Percentiles rank a stretch among this genome's conserved stretches.
Evolutionary conservation across 2,113 vertebrate species (phyloP).

Genomic region (Rhynchomys soricoides): DNA sequence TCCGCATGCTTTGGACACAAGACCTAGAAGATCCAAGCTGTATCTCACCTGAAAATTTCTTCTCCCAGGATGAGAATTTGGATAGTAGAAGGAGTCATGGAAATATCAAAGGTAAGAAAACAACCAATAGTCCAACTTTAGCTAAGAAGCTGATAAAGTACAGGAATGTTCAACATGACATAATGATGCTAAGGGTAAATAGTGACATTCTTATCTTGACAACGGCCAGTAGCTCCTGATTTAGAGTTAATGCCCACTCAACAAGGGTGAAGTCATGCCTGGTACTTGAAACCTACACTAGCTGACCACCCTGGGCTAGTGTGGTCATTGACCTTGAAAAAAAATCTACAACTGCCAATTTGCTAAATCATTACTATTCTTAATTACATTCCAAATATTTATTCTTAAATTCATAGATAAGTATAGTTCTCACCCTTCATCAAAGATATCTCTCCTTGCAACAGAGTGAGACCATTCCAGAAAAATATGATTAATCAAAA

Average conservation of each 20-base stretch:
- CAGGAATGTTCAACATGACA: background rate
- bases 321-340: background rate
- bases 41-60: background rate
- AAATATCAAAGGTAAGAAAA: background rate
- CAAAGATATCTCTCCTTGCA: background rate
- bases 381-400: background rate
- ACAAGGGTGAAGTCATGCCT: background rate
- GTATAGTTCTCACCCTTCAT: background rate
- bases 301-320: background rate
- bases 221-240: background rate
- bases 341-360: background rate
- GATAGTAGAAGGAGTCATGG: background rate
- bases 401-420: background rate
- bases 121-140: background rate
- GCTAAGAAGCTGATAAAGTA: background rate
- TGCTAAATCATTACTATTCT: background rate
- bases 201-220: background rate
- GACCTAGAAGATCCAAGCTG: background rate
- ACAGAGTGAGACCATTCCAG: background rate
- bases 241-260: background rate
- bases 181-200: background rate
- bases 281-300: background rate
- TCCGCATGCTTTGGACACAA: background rate
- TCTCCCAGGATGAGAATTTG: background rate
- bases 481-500: background rate